Conservation (phyloP, 2,113 vertebrate species). For the Cephalopholis sonnerati region DNA sequence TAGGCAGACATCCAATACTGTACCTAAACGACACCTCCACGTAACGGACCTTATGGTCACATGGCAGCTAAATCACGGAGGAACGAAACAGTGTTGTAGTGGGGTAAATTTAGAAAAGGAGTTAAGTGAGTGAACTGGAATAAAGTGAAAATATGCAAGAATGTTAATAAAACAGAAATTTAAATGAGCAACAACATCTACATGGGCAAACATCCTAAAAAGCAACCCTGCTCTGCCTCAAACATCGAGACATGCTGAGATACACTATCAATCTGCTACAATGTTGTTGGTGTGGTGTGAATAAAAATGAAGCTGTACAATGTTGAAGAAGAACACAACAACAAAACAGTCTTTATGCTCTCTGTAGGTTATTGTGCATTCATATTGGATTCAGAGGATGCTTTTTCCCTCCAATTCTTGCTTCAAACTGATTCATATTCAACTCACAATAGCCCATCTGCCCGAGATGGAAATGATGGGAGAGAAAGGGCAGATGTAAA, state of each 20-base stretch:
- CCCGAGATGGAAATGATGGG: background rate
- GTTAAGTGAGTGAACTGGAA: background rate
- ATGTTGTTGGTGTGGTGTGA: background rate
- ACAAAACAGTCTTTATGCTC: background rate
- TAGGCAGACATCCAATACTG: background rate
- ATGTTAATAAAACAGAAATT: too few species aligned
- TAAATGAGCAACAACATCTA: background rate
- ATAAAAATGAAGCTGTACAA: slow-evolving; percentile 22
- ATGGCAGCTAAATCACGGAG: background rate
- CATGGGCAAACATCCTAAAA: background rate
- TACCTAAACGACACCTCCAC: slow-evolving; percentile 1
- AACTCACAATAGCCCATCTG: background rate
- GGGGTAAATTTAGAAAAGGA: background rate
- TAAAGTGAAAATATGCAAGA: background rate
- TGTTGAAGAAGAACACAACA: background rate
- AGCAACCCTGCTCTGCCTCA: background rate
- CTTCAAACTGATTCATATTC: background rate
- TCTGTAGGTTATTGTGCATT: background rate
- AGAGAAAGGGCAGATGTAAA: background rate
- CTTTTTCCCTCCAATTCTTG: background rate
- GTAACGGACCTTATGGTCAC: background rate
- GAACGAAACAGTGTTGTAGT: background rate
- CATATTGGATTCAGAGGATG: background rate
- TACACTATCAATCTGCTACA: background rate
- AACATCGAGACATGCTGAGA: background rate